Evolutionary conservation across 2,113 vertebrate species (phyloP), one percentile per base, ranked within the genome.

Genomic region (Malurus alboscapulatus): DNA sequence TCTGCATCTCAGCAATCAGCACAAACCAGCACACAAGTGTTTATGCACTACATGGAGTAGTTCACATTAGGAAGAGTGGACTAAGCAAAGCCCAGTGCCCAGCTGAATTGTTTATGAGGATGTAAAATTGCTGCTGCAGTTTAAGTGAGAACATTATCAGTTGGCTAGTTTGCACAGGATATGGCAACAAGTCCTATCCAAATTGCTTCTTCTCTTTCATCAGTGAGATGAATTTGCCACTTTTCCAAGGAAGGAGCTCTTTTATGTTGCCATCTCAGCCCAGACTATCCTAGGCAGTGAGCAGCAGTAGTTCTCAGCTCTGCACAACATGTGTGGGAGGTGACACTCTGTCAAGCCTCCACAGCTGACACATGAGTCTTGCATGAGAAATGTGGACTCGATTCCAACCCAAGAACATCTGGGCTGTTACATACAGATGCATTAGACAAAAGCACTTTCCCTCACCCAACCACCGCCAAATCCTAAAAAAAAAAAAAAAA

Each of bases 401-500:
- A 86, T 88, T 92, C 85, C 76, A 88, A 53, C 14, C 29, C 14
- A 0, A 81, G 65, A 94, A 92, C 90, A 95, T 93, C 87, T 85
- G 85, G 65, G 34, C 78, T 92, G 45, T 87, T 80, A 77, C n/a
- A 58, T 25, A 55, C 63, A 88, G 57, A 77, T 76, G 59, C 27
- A 63, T 63, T 48, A 90, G 27, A 71, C 55, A 93, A 89, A 92
- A 91, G 68, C 73, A 77, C 25, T 88, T 90, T 67, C 75, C 77
- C 54, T 61, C 83, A 57, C 30, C 74, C 87, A 67, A 61, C 58
- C 85, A 66, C 53, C 26, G 32, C n/a, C 83, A 83, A 83, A 92
- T 67, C 32, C 42, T 83, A 10, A 50, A 87, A 88, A 87, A 80
- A 88, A 88, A 47, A 48, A 48, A 21, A 47, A 47, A 38, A 38